phyloP scores from a whole-genome alignment of 2,113 vertebrate species.

The Eublepharis macularius region DNA sequence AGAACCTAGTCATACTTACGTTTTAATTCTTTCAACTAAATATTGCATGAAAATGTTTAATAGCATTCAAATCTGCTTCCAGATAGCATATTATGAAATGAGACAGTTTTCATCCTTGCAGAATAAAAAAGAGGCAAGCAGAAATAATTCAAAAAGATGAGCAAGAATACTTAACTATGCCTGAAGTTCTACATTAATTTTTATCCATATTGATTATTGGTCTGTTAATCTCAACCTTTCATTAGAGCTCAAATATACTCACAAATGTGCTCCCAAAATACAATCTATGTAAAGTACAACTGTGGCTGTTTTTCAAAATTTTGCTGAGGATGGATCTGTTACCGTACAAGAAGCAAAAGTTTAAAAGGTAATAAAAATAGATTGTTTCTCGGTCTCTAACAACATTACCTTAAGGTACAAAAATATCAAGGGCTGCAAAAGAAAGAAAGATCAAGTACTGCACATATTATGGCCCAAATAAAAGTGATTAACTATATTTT shows the following conservation, averaged over 20 bases:
- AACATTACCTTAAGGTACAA: background rate
- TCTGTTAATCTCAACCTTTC: background rate
- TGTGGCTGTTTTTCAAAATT: background rate
- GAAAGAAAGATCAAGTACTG: too few relatives aligned
- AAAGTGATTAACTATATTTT: too few relatives aligned
- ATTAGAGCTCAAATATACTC: background rate
- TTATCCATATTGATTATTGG: background rate
- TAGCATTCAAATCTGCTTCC: too few relatives aligned
- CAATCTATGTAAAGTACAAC: background rate
- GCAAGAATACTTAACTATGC: too few relatives aligned
- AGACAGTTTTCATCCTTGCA: too few relatives aligned
- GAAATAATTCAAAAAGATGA: too few relatives aligned
- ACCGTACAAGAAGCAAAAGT: background rate
- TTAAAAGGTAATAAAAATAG: background rate
- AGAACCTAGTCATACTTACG: background rate
- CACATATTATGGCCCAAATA: too few relatives aligned
- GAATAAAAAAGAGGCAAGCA: too few relatives aligned
- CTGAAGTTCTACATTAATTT: background rate
- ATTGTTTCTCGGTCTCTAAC: background rate
- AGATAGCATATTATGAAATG: too few relatives aligned
- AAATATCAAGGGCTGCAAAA: too few relatives aligned
- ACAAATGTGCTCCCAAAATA: background rate
- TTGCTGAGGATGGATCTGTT: too few relatives aligned
- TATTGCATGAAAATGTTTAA: too few relatives aligned
- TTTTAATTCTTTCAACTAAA: background rate